Conservation (phyloP, 1,140 invertebrate genomes). For the Paramacrobiotus metropolitanus region DNA sequence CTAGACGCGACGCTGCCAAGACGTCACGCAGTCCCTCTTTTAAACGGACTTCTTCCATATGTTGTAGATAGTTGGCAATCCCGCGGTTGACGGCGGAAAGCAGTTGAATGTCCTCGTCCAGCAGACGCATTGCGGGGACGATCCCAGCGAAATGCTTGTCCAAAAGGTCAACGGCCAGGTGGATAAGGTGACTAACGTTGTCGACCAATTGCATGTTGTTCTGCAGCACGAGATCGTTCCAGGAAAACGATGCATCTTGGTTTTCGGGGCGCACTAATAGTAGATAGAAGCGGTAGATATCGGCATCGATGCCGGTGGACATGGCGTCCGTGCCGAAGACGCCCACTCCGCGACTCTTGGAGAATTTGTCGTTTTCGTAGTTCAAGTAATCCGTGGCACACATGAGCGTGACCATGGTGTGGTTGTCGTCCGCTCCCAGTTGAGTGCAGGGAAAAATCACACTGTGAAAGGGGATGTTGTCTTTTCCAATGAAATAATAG, state of each 20-base stretch:
- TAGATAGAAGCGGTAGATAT: slow-evolving; percentile 93
- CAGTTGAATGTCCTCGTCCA: slow-evolving; percentile 43
- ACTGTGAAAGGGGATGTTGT: slow-evolving; percentile 95
- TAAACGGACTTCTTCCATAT: slow-evolving; percentile 54
- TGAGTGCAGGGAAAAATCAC: slow-evolving; percentile 85
- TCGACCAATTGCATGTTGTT: slow-evolving; percentile 91
- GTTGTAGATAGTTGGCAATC: slow-evolving; percentile 45
- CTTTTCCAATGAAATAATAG: slow-evolving; percentile 96
- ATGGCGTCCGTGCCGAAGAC: slow-evolving; percentile 87
- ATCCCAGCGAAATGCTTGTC: slow-evolving; percentile 54
- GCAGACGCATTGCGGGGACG: slow-evolving; percentile 44
- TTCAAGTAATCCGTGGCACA: slow-evolving; percentile 96
- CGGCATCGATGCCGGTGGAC: slow-evolving; percentile 67
- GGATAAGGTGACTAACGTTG: slow-evolving; percentile 94
- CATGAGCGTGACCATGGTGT: slow-evolving; percentile 59
- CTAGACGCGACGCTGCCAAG: slow-evolving; percentile 61
- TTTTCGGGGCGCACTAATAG: slow-evolving; percentile 78
- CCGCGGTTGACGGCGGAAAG: slow-evolving; percentile 59
- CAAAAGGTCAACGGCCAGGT: slow-evolving; percentile 67
- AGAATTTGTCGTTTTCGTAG: slow-evolving; percentile 97
- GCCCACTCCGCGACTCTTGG: slow-evolving; percentile 86
- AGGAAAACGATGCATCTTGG: slow-evolving; percentile 73
- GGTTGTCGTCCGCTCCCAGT: slow-evolving; percentile 53
- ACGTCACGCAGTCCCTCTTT: slow-evolving; percentile 65
- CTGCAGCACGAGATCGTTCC: slow-evolving; percentile 70